Base-by-base conservation (phyloP, 2,888 invertebrate species). In the Cetonia aurata region DNA sequence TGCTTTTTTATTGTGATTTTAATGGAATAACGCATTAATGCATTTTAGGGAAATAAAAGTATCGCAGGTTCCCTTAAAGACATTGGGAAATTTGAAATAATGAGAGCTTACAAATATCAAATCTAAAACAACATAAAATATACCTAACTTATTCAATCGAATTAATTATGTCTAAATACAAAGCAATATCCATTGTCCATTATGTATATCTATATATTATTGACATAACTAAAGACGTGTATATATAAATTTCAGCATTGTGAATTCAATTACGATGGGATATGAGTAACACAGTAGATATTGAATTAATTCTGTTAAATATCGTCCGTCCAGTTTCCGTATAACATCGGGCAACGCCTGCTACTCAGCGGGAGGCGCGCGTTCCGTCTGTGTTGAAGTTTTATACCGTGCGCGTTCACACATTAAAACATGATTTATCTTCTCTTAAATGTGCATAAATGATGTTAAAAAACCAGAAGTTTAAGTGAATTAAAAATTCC, bases 331-430 rank as follows among this genome's bases (percentile, higher is more conserved):
- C 48, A 37, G 37, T 50, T 62, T 37, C 50, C 62, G 33, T 48
- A 50, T 37, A 62, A 50, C 62, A 33, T 62, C 62, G 62, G 62
- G 50, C 62, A 50, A 62, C 62, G 62, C 62, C 62, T 62, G 48
- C 19, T 33, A 48, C 48, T 48, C 37, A 15, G 62, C 62, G 62
- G 62, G 62, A 62, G 62, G 9, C 62, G 33, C 62, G 62, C 25
- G 9, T 52, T 4, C 9, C 25, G 12, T 52, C 17, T 25, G 25
- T 52, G 25, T 17, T 25, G 9, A 52, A 48, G 9, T 25, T 9
- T 52, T 19, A 4, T 25, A 52, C 37, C 9, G 37, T 37, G 10
- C 25, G 52, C n/a, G 50, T 25, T 52, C 10, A 52, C 25, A 48
- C 48, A 15, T 48, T 52, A 57, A 57, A 57, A 57, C 41, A 37